Evolutionary conservation across 2,113 vertebrate genomes (phyloP), one percentile per base, ranked within the genome.

Genomic region (Corvus moneduloides): DNA sequence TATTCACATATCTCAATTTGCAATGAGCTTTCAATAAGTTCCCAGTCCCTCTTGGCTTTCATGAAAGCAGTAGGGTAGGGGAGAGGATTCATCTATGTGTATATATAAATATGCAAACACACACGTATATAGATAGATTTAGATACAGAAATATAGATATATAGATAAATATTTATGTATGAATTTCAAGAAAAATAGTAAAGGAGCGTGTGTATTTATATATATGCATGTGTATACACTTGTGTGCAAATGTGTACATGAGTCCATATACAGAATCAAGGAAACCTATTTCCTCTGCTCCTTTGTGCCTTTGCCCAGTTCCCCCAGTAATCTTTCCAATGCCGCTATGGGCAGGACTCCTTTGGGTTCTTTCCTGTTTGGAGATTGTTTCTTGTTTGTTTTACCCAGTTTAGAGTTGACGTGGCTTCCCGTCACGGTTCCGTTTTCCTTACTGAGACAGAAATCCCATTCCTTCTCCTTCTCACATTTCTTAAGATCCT

Each of bases 91-190:
- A 2, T 37, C 8, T 66, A 1, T 30, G 7, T 26, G 1, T 19
- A 6, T 16, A 18, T 1, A 11, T 3, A 43, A 4, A 21, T 39
- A 46, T n/a, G 23, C 16, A 74, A 58, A 28, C 33, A 12, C 22
- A 37, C 17, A 63, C 8, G 16, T 1, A 12, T 14, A 23, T 6
- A 6, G 4, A 11, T 2, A 32, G 11, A 19, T 73, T 35, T 67
- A 44, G 21, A 44, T 33, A 37, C 10, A 27, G 5, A 16, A 33
- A 44, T 11, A 13, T 4, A 56, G 54, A 33, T 54, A 8, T 4
- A 30, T 2, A 10, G 1, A 13, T 1, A 33, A 6, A 14, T 49
- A 46, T 43, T 43, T n/a, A 18, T 27, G 3, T 5, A 27, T 61
- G 21, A 4, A 41, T 83, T 83, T 86, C 16, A 41, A 59, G 30